Conservation (phyloP, 2,888 invertebrate species). For the Silvanus unidentatus region DNA sequence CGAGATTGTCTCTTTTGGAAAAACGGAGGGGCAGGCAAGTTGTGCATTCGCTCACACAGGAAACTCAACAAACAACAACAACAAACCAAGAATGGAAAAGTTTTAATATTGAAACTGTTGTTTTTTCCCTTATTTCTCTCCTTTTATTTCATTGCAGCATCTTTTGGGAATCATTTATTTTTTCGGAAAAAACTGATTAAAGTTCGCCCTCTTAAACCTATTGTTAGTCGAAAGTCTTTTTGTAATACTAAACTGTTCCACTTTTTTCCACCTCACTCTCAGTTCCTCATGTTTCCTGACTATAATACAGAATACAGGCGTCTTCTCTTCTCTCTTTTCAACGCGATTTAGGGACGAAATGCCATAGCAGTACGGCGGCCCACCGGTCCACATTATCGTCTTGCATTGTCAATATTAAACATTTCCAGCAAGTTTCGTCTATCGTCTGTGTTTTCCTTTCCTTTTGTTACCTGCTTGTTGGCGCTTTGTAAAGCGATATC, state of each 20-base stretch:
- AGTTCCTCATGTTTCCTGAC: constrained; percentile 14
- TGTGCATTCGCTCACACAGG: too few species aligned
- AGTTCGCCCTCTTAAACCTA: constrained; percentile 22
- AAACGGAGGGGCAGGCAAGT: too few species aligned
- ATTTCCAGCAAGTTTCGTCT: constrained; percentile 18
- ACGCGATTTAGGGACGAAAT: constrained; percentile 11
- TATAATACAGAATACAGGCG: constrained; percentile 7
- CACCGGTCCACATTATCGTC: constrained; percentile 21
- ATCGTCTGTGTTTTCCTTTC: constrained; percentile 16
- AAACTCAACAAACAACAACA: too few species aligned
- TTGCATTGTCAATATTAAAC: constrained; percentile 26
- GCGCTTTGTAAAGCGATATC: constrained; percentile 20
- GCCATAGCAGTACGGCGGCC: too few species aligned
- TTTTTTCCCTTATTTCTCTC: too few species aligned
- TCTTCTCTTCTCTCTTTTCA: constrained; percentile 14
- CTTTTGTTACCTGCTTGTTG: constrained; percentile 16
- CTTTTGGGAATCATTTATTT: constrained; percentile 5
- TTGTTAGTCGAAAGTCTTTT: constrained; percentile 24
- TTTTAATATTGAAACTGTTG: too few species aligned
- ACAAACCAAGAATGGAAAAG: too few species aligned
- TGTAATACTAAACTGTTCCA: constrained; percentile 28
- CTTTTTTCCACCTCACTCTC: constrained; percentile 19
- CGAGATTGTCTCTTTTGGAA: too few species aligned
- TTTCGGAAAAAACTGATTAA: constrained; percentile 23
- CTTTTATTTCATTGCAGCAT: too few species aligned